Conservation (phyloP, 2,888 invertebrate genomes). For the Eristalis arbustorum region DNA sequence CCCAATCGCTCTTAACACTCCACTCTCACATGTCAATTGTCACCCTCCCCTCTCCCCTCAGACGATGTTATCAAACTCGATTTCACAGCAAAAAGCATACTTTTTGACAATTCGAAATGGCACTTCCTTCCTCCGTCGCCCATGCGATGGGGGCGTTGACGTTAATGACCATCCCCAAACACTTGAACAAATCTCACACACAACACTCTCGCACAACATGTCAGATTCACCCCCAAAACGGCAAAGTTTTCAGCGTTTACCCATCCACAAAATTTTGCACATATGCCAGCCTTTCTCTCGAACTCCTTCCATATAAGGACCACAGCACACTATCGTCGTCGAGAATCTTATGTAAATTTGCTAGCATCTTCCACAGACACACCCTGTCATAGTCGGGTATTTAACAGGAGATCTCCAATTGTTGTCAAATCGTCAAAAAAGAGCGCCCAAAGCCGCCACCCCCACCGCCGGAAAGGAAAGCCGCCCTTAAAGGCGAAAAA, state of each 20-base stretch:
- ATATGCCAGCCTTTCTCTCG: not conserved
- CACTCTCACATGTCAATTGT: not conserved
- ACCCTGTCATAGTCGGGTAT: slow-evolving; percentile 41
- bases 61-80: not conserved
- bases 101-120: not conserved
- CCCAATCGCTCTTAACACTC: not conserved
- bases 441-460: not conserved
- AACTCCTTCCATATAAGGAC: not conserved
- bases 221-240: not conserved
- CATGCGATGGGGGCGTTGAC: not conserved
- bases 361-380: slow-evolving; percentile 44
- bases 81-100: not conserved
- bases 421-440: slow-evolving; percentile 63
- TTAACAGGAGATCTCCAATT: slow-evolving; percentile 57
- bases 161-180: not conserved
- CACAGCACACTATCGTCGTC: not conserved
- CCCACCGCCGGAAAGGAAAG: not conserved
- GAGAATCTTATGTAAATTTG: slow-evolving; percentile 55
- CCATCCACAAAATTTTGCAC: not conserved
- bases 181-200: not conserved
- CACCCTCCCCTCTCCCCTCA: too few relatives aligned
- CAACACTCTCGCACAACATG: not conserved
- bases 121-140: not conserved
- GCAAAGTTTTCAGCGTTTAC: not conserved
- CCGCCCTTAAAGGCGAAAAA: not conserved